phyloP scores from a whole-genome alignment of 2,113 vertebrate genomes.

The Psittacula cyanocephala region DNA sequence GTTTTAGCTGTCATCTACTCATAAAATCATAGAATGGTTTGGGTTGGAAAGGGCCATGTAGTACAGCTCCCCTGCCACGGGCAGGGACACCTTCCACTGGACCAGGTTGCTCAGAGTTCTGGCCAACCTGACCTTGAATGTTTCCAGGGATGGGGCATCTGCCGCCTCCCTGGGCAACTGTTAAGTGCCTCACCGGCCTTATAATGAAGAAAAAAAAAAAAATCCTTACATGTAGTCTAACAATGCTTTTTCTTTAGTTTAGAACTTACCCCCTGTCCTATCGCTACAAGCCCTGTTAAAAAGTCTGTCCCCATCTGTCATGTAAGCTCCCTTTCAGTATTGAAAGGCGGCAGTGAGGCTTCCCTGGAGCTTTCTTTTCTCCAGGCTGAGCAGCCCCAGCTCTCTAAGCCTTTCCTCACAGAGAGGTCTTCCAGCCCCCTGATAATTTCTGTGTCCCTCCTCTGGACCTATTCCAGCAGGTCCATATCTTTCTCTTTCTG shows the following conservation, averaged over 20 bases:
- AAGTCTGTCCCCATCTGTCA: not conserved
- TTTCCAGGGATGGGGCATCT: not conserved
- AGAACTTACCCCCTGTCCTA: not conserved
- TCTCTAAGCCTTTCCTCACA: not conserved
- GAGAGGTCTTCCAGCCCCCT: not conserved
- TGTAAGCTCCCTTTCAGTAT: not conserved
- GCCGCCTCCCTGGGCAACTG: accelerated
- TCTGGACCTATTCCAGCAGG: not conserved
- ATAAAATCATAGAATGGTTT: not conserved
- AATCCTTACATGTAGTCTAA: not conserved
- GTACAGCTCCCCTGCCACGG: not conserved
- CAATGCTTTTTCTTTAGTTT: not conserved
- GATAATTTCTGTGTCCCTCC: not conserved
- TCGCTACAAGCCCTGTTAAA: accelerated
- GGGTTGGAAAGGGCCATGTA: not conserved
- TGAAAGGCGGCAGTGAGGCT: accelerated
- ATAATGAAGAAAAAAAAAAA: not conserved
- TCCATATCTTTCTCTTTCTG: not conserved
- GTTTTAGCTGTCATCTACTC: not conserved
- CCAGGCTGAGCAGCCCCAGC: not conserved
- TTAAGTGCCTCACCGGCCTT: accelerated
- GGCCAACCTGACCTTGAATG: accelerated
- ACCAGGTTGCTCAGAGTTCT: accelerated
- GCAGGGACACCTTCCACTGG: too few relatives aligned
- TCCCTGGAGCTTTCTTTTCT: not conserved